Conservation (phyloP, 2,113 vertebrate genomes). For the Daphoenositta chrysoptera region DNA sequence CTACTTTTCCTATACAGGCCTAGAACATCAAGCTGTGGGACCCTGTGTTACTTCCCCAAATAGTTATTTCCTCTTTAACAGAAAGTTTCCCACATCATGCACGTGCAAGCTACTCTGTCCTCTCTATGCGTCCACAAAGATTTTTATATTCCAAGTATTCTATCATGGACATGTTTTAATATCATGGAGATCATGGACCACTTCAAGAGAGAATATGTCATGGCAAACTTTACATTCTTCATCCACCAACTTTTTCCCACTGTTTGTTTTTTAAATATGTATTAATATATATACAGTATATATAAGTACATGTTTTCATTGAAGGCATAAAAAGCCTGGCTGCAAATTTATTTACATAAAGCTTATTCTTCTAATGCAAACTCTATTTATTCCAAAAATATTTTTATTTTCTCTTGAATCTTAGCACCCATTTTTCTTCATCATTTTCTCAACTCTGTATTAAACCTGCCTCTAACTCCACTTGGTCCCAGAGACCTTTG, state of each 20-base stretch:
- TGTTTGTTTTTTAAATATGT: neutral
- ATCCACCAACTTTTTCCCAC: neutral
- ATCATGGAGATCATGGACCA: neutral
- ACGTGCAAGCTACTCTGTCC: rapidly evolving
- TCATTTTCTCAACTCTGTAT: neutral
- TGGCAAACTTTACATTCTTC: neutral
- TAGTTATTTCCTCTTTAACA: neutral
- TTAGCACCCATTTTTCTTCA: neutral
- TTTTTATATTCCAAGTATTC: neutral
- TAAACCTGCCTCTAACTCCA: neutral
- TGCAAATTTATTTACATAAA: neutral
- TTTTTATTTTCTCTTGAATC: neutral
- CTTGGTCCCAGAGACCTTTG: neutral
- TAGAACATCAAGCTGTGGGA: neutral
- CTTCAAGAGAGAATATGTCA: neutral
- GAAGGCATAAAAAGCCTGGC: neutral
- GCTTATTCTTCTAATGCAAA: neutral
- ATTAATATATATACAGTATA: neutral
- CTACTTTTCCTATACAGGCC: neutral
- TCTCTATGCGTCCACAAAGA: neutral
- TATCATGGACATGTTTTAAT: neutral
- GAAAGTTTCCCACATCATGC: neutral
- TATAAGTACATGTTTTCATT: neutral
- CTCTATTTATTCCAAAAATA: neutral
- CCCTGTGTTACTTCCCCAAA: neutral